phyloP scores from a whole-genome alignment of 2,113 vertebrate species.

The Xiphorhynchus elegans region DNA sequence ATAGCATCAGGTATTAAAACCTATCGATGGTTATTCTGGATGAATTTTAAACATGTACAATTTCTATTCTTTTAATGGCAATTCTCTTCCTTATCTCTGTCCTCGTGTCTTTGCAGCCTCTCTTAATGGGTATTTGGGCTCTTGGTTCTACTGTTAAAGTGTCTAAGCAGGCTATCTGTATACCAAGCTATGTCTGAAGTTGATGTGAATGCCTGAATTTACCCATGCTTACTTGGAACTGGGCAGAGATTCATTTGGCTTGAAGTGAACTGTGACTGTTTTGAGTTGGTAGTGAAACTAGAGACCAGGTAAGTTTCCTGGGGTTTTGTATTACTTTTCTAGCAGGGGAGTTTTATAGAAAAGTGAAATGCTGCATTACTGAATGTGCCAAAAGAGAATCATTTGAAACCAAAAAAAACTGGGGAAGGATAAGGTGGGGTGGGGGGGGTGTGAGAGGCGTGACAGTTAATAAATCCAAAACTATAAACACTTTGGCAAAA shows the following conservation, averaged over 20 bases:
- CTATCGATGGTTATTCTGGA: not conserved
- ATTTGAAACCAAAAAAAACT: conserved; percentile 6
- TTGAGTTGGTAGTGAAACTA: conserved; percentile 19
- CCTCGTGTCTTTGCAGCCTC: not conserved
- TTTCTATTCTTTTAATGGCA: not conserved
- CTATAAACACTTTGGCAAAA: conserved; percentile 13
- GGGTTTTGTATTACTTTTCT: conserved; percentile 16
- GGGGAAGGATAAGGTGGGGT: not conserved
- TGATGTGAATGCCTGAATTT: not conserved
- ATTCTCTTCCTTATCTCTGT: not conserved
- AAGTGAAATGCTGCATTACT: conserved; percentile 7
- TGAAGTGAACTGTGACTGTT: not conserved
- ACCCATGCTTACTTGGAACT: not conserved
- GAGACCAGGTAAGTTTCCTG: conserved; percentile 40
- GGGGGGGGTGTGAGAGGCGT: not conserved
- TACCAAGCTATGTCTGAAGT: not conserved
- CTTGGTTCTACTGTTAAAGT: not conserved
- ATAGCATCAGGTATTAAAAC: not conserved
- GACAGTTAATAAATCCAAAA: conserved; percentile 36
- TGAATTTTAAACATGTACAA: not conserved
- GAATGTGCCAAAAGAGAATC: conserved; percentile 13
- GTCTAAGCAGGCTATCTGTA: not conserved
- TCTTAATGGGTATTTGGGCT: not conserved
- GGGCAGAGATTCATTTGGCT: conserved; percentile 39
- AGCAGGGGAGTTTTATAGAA: not conserved